Base-by-base conservation (phyloP, 1,140 invertebrate genomes). In the Lethocerus indicus region DNA sequence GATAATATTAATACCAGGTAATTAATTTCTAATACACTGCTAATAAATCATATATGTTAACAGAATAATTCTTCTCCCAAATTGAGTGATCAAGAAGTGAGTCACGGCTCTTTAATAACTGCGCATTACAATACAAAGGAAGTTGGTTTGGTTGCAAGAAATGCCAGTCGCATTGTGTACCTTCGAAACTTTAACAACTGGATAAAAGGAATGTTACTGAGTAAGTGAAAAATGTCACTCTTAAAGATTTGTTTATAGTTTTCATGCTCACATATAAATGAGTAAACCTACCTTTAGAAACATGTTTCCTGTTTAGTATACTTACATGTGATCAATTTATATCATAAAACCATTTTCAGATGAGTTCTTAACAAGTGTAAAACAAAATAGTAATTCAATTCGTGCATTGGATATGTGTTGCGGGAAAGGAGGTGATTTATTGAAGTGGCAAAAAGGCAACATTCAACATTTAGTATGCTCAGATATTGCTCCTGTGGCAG, bases 131-230 rank as follows among this genome's bases (percentile, higher is more conserved):
- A 94, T 66, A 69, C 76, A 29, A 60, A 89, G 3, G 73, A 81
- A 64, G 84, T 97, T 55, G 89, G 87, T 0, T 62, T 88, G 7
- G 73, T 71, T 39, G 75, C 79, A 53, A 69, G 95, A 43, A 79
- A 74, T 52, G 76, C 88, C 59, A 95, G 91, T 35, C 75, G 85
- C 21, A 98, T 98, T 55, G 83, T 90, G 59, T 82, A 86, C 60
- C 73, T 98, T 68, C 73, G 95, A 55, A 98, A 96, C 67, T 95
- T 97, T 61, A 98, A 98, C 64, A 99, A 99, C 66, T 98, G 94
- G 94, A 81, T 96, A 7, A 98, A 99, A 69, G 84, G 87, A 64
- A 87, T 91, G 69, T 67, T 95, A 1, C 96, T 98, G 57, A 76
- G 77, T 79, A 63, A 69, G 63, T 32, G 37, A 32, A 16, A 39